Conservation (phyloP, 2,113 vertebrate species). For the Pogonocichla stellata region DNA sequence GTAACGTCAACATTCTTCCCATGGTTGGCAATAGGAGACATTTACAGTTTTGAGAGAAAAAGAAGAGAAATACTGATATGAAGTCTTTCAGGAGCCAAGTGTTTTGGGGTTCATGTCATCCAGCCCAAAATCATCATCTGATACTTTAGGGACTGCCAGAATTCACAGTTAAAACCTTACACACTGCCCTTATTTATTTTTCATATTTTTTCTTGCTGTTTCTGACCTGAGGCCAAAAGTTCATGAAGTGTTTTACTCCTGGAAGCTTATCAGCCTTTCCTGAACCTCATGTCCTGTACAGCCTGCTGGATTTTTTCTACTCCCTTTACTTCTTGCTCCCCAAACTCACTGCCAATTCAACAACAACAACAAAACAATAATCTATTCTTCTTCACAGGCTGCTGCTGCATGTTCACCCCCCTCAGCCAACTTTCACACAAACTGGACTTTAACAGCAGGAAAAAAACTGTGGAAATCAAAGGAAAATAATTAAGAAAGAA, state of each 20-base stretch:
- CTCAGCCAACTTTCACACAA: constrained; percentile 1
- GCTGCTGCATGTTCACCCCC: background rate
- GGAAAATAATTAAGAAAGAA: constrained; percentile 66
- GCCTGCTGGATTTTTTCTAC: background rate
- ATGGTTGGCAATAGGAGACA: background rate
- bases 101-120: background rate
- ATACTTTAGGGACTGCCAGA: background rate
- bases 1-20: background rate
- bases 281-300: background rate
- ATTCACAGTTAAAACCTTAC: background rate
- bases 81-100: background rate
- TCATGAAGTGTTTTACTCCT: background rate
- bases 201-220: background rate
- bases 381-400: background rate
- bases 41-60: background rate
- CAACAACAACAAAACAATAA: background rate
- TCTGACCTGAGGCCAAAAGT: background rate
- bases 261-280: background rate
- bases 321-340: background rate
- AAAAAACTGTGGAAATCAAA: background rate
- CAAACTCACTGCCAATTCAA: background rate
- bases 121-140: background rate
- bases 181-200: background rate
- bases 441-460: background rate
- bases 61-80: background rate